Conservation (phyloP, 2,888 invertebrate species). For the Melangyna quadrimaculata region DNA sequence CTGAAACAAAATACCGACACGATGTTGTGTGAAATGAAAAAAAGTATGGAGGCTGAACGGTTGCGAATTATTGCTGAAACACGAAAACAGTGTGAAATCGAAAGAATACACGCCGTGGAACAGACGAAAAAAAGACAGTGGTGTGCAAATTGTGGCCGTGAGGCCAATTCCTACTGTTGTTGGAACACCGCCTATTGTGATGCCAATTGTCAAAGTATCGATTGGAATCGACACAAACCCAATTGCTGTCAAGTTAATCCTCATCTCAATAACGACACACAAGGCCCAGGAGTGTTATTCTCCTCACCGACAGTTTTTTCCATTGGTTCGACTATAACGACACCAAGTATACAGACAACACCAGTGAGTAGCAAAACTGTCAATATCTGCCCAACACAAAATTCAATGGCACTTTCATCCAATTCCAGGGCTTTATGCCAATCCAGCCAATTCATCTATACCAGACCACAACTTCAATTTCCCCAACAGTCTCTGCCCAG, state of each 20-base stretch:
- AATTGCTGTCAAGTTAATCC: conserved; percentile 75
- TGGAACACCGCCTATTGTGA: conserved; percentile 98
- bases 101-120: conserved; percentile 86
- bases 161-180: conserved; percentile 96
- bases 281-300: conserved; percentile 24
- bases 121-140: conserved; percentile 94
- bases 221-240: conserved; percentile 89
- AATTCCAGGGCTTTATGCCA: conserved; percentile 48
- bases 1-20: conserved; percentile 86
- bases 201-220: conserved; percentile 92
- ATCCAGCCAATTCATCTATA: conserved; percentile 22
- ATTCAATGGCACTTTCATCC: conserved; percentile 28
- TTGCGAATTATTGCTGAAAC: conserved; percentile 85
- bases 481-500: conserved; percentile 50
- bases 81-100: conserved; percentile 85
- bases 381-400: conserved; percentile 18
- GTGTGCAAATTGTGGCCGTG: conserved; percentile 94
- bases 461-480: conserved; percentile 46
- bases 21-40: conserved; percentile 86
- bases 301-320: conserved; percentile 8
- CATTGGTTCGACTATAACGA: conserved; percentile 20
- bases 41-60: conserved; percentile 87
- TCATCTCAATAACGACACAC: conserved; percentile 19
- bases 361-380: conserved; percentile 52
- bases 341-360: conserved; percentile 28